Evolutionary conservation across 2,888 invertebrate genomes (phyloP), one percentile per base, ranked within the genome.

Genomic region (Tenodera sinensis): DNA sequence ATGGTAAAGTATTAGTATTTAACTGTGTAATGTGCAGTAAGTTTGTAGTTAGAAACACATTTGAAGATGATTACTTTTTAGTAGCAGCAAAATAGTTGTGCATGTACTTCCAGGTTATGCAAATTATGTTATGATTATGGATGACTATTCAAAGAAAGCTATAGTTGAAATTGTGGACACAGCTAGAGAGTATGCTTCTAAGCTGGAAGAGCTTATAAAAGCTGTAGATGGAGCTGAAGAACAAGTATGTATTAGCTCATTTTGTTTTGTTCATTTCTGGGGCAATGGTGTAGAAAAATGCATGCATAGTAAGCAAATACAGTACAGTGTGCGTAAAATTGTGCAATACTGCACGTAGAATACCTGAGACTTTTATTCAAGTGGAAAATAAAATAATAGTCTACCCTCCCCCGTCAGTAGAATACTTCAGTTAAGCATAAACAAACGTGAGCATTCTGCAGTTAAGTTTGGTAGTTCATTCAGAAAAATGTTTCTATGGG

Each of bases 181-280:
- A 54, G 90, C 90, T 71, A 88, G 83, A 83, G 89, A 90, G 20
- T 90, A 90, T 89, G 88, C 88, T 88, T 88, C 88, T 6, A 90
- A 89, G 42, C 88, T 90, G 9, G 88, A 89, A 90, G 90, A 89
- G 47, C 89, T 90, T 27, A 88, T 89, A 83, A 89, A 87, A 28
- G 88, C 90, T 42, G 88, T 90, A 84, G 83, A 87, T 84, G 87
- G 84, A 30, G 90, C 90, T 28, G 88, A 89, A 34, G 85, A 88
- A 47, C 90, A 90, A 89, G 89, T 89, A 83, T 28, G 88, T 88
- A 27, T 28, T 30, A 82, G 84, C 54, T 83, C 83, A 27, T 25
- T 8, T 25, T 83, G 83, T 83, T 28, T 83, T 42, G 34, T 34
- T 34, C 34, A 42, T 42, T 42, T 42, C 12, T 42, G 42, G 42